Evolutionary conservation across 2,888 invertebrate species (phyloP).

Genomic region (Colletes collaris): DNA sequence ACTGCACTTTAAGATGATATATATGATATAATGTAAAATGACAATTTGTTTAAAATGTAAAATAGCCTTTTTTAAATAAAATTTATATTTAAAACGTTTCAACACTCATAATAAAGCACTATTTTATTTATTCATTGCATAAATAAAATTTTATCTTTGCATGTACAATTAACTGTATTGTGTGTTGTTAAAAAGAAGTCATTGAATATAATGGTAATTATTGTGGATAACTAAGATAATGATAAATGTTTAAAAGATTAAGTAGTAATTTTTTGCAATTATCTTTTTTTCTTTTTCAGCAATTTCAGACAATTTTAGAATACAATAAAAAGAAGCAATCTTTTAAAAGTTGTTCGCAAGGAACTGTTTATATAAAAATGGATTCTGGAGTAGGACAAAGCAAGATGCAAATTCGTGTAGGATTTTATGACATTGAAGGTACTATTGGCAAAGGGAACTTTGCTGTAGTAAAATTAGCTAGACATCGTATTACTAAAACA

Average conservation of each 20-base stretch:
- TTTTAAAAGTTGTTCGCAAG: constrained; percentile 6
- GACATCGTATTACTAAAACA: constrained; percentile 98
- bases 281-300: constrained; percentile 13
- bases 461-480: constrained; percentile 98
- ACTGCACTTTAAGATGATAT: neutral
- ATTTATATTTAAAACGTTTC: neutral
- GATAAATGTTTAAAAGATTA: neutral
- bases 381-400: constrained; percentile 76
- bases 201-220: neutral
- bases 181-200: neutral
- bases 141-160: neutral
- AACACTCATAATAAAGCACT: neutral
- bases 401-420: constrained; percentile 91
- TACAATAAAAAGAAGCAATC: constrained; percentile 14
- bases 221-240: neutral
- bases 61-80: too few species aligned
- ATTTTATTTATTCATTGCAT: neutral
- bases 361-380: constrained; percentile 69
- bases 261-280: neutral
- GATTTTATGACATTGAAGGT: constrained; percentile 98
- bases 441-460: constrained; percentile 99
- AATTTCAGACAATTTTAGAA: constrained; percentile 20
- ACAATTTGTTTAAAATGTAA: too few species aligned
- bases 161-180: neutral
- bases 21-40: too few species aligned